Evolutionary conservation across 2,797 vertebrate genomes (phyloP), one percentile per base, ranked within the genome.

Genomic region (Periophthalmus magnuspinnatus): DNA sequence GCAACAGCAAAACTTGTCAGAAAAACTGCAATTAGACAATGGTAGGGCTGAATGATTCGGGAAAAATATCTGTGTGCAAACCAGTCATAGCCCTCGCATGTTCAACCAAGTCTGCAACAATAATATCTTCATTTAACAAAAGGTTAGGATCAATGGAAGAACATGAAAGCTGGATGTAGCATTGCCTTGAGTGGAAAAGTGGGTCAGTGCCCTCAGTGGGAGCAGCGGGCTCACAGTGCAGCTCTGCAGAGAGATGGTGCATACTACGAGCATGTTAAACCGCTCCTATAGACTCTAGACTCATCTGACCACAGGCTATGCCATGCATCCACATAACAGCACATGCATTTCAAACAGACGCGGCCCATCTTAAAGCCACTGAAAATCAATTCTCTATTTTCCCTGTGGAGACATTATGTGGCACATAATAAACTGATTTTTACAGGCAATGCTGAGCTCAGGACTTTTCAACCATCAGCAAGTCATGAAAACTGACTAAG

Each of bases 151-250:
- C 16, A 13, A 81, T 66, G 63, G 77, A 82, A 67, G 75, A 84
- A 85, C 88, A 83, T 79, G 81, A 71, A 78, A 77, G 77, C 67
- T 78, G 78, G 78, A 81, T 76, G 76, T 75, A 71, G 79, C 78
- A 80, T 76, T 36, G 77, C 82, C 80, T 78, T 28, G 75, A 89
- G 81, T 82, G 66, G 73, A 75, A 90, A 89, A 88, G 81, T 92
- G 90, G 89, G 89, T 90, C 89, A 88, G 76, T 76, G 75, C 82
- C 79, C 73, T 86, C 72, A 71, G 66, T 78, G 77, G 67, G 66
- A 78, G 84, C 76, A 38, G 57, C 57, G 71, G 86, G 79, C 74
- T 71, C 63, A 9, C 59, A 72, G 78, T 74, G 72, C 72, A 14
- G 19, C 76, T 78, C 75, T 79, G 82, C 72, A 80, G 79, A 79